These are phyloP conservation scores for Xylophagus ater DNA, from an alignment of 2,888 invertebrate species.

Conservation along the genomic window DNA sequence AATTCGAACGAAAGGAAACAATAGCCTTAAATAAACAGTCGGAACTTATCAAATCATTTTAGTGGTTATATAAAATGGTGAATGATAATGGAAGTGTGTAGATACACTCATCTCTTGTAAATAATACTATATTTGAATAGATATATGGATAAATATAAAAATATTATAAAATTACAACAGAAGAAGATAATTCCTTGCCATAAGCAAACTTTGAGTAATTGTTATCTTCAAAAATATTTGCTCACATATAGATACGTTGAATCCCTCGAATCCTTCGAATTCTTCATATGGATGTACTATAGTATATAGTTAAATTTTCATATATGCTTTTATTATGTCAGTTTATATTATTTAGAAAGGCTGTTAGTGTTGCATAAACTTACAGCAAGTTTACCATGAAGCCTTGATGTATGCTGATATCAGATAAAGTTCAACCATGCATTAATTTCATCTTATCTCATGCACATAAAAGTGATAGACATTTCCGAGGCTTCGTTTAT, in stretches of 20 bases:
- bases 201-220: too few relatives aligned
- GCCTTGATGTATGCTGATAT: conserved; percentile 15
- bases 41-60: conserved; percentile 13
- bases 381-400: background rate
- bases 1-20: too few relatives aligned
- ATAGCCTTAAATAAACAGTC: conserved; percentile 13
- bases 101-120: background rate
- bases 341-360: background rate
- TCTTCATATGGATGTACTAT: too few relatives aligned
- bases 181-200: too few relatives aligned
- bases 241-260: too few relatives aligned
- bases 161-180: background rate
- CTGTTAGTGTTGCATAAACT: background rate
- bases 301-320: conserved; percentile 2
- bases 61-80: background rate
- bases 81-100: background rate
- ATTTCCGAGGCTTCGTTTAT: conserved; percentile 9
- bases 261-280: too few relatives aligned
- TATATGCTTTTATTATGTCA: background rate
- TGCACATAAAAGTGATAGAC: conserved; percentile 15
- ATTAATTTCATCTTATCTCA: conserved; percentile 16
- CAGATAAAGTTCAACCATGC: conserved; percentile 15
- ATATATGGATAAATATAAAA: background rate
- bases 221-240: conserved; percentile 14
- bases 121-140: background rate